Conservation (phyloP, 2,113 vertebrate species). For the Aspidoscelis tigris region DNA sequence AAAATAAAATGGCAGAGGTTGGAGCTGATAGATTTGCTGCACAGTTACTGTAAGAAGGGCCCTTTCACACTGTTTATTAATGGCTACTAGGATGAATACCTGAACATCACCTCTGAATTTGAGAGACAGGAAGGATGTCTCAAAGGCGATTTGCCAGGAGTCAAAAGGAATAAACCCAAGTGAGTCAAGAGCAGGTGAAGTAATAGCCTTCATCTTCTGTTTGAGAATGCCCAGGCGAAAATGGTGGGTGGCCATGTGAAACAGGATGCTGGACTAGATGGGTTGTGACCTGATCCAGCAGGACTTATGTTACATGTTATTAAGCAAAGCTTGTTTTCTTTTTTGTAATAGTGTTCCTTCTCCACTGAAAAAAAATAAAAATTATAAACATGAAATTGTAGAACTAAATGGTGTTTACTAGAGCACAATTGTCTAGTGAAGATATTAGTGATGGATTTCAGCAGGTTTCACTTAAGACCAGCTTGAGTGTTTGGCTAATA, state of each 20-base stretch:
- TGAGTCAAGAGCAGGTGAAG: background rate
- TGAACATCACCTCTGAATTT: background rate
- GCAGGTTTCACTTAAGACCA: background rate
- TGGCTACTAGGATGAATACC: background rate
- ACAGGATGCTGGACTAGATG: background rate
- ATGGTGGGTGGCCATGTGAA: background rate
- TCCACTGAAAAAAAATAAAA: background rate
- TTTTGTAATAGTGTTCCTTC: background rate
- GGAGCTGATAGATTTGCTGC: too few relatives aligned
- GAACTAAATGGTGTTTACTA: background rate
- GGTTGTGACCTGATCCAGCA: background rate
- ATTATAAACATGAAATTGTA: too few relatives aligned
- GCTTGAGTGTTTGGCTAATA: background rate
- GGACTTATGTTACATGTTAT: background rate
- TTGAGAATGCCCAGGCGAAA: background rate
- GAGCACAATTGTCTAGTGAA: background rate
- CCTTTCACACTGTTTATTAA: background rate
- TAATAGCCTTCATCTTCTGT: background rate
- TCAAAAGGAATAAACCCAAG: background rate
- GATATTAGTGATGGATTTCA: background rate
- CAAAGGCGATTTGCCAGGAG: background rate
- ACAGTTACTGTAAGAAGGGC: too few relatives aligned
- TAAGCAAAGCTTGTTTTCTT: background rate
- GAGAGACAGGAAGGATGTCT: background rate
- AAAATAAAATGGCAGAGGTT: too few relatives aligned